Percentiles rank a stretch among this genome's conserved stretches.
These are phyloP conservation scores for Ricordea florida DNA, from an alignment of 92 coral and sea anemone genomes.

Conservation along the genomic window DNA sequence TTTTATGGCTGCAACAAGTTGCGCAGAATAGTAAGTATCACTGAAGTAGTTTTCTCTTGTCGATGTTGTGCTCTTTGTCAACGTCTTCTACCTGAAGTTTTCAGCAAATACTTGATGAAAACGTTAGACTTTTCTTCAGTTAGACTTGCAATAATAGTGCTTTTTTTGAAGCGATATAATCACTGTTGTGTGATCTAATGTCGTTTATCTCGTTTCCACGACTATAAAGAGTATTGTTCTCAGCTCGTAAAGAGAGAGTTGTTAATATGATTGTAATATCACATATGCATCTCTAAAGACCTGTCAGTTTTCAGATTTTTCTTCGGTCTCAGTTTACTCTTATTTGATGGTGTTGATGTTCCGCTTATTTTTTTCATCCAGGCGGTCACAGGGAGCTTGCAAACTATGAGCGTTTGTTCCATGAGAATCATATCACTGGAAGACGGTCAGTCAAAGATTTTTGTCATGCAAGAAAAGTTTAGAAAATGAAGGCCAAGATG, in stretches of 20 bases:
- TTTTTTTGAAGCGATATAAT: no score
- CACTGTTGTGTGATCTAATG: no score
- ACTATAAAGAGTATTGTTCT: no score
- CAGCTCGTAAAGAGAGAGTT: no score
- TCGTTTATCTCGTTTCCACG: no score
- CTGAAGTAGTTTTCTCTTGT: not conserved
- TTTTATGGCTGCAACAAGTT: slow-evolving; percentile 68
- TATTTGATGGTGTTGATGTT: not conserved
- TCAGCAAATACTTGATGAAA: no score
- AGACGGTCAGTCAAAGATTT: slow-evolving; percentile 47
- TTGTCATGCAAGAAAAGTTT: not conserved
- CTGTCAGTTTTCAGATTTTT: no score
- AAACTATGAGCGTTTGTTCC: slow-evolving; percentile 62
- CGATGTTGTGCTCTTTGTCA: not conserved
- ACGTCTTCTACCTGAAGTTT: not conserved
- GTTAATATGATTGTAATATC: no score
- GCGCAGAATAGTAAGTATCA: slow-evolving; percentile 46
- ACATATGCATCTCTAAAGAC: no score
- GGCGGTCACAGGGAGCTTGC: slow-evolving; percentile 68
- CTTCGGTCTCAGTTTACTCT: no score
- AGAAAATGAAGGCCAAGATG: not conserved
- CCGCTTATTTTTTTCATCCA: not conserved
- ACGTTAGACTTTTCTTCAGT: no score
- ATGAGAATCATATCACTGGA: slow-evolving; percentile 77
- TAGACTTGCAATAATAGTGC: no score